These are phyloP conservation scores for Hydropotes inermis DNA, from an alignment of 2,113 vertebrate species.

Conservation along the genomic window DNA sequence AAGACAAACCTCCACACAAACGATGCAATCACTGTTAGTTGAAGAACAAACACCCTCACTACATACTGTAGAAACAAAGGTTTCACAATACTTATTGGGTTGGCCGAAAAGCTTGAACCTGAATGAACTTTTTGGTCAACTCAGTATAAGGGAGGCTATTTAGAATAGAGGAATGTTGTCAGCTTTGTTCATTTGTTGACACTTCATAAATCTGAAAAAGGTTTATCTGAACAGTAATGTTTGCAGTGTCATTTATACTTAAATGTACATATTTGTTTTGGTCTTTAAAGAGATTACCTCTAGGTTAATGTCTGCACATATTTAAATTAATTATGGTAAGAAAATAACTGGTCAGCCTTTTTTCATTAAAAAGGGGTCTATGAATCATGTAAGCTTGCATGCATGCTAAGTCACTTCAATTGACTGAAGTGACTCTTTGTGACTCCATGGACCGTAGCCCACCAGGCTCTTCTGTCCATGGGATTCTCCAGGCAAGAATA, in stretches of 20 bases:
- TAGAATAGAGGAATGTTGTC: neutral
- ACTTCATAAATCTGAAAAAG: neutral
- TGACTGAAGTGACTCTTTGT: neutral
- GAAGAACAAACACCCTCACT: neutral
- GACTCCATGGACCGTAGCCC: neutral
- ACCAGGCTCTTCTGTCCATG: neutral
- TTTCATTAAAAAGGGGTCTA: neutral
- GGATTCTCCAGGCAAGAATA: neutral
- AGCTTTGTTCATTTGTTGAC: neutral
- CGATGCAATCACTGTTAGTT: neutral
- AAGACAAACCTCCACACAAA: neutral
- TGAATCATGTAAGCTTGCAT: neutral
- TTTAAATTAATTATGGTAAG: conserved; percentile 5
- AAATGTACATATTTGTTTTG: neutral
- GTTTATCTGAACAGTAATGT: neutral
- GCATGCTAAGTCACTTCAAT: neutral
- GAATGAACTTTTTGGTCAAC: neutral
- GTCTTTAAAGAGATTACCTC: conserved; percentile 13
- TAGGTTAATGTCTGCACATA: neutral
- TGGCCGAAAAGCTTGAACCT: neutral
- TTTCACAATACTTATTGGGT: neutral
- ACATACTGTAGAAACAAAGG: neutral
- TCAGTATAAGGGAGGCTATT: neutral
- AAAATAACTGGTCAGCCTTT: neutral
- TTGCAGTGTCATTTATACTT: neutral